Percentiles rank a stretch among this genome's conserved stretches.
Evolutionary conservation across 2,888 invertebrate species (phyloP).

Genomic region (Lacanobia oleracea): DNA sequence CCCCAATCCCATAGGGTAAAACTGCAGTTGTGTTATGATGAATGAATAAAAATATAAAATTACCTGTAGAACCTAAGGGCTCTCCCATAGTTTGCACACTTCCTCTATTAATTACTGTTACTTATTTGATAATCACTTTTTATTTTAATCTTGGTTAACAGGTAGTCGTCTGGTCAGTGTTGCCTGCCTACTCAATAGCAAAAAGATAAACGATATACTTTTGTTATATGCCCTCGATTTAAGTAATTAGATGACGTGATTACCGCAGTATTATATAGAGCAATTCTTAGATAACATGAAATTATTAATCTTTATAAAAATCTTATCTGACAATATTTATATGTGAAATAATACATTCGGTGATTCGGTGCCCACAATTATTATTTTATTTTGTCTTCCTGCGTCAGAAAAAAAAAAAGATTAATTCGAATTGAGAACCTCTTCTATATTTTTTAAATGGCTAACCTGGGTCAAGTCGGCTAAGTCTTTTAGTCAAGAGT

Average conservation of each 20-base stretch:
- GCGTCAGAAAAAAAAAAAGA: neutral
- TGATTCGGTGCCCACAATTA: neutral
- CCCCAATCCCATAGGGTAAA: too few species aligned
- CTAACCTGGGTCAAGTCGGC: too few species aligned
- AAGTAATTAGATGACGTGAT: conserved; percentile 25
- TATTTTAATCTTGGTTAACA: neutral
- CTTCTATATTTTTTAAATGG: too few species aligned
- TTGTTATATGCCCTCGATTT: conserved; percentile 25
- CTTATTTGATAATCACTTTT: neutral
- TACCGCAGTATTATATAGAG: conserved; percentile 25
- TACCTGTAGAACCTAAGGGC: conserved; percentile 35
- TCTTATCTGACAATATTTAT: conserved; percentile 34
- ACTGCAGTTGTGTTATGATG: neutral
- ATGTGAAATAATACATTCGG: neutral
- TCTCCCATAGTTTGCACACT: conserved; percentile 35
- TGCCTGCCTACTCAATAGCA: conserved; percentile 1
- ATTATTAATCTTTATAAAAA: conserved; percentile 21
- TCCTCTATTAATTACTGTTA: neutral
- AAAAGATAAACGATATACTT: conserved; percentile 18
- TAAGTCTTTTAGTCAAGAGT: too few species aligned
- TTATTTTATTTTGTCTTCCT: neutral
- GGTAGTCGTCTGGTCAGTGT: neutral
- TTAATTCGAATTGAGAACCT: neutral
- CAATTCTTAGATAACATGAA: conserved; percentile 34
- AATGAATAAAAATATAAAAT: neutral